Percentiles rank a stretch among this genome's conserved stretches.
These are phyloP conservation scores for Limulus polyphemus DNA, from an alignment of 2,888 invertebrate species.

Conservation along the genomic window DNA sequence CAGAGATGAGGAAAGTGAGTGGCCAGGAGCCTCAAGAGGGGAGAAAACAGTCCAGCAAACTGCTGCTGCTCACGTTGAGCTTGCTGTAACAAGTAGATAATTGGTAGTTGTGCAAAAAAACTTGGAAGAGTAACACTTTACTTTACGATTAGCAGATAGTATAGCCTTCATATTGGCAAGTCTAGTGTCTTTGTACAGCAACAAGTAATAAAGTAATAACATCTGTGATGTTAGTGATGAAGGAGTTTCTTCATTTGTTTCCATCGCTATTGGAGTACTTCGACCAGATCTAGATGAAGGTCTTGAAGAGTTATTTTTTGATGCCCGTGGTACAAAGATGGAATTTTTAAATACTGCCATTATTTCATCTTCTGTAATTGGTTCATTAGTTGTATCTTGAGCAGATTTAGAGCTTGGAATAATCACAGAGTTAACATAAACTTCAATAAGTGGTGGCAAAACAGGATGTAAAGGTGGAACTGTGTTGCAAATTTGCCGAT, in stretches of 20 bases:
- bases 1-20: slow-evolving; percentile 92
- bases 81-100: slow-evolving; percentile 71
- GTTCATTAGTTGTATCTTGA: slow-evolving; percentile 73
- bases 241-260: slow-evolving; percentile 35
- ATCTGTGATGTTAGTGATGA: slow-evolving; percentile 62
- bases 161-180: slow-evolving; percentile 42
- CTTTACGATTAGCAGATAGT: slow-evolving; percentile 31
- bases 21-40: slow-evolving; percentile 68
- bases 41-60: slow-evolving; percentile 77
- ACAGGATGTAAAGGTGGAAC: slow-evolving; percentile 85
- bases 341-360: slow-evolving; percentile 38
- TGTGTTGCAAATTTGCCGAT: slow-evolving; percentile 77
- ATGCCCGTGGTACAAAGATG: slow-evolving; percentile 26
- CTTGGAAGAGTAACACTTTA: slow-evolving; percentile 71
- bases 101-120: slow-evolving; percentile 81
- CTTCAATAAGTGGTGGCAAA: slow-evolving; percentile 81
- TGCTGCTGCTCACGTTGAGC: slow-evolving; percentile 83
- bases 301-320: not conserved
- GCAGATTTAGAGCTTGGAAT: slow-evolving; percentile 43
- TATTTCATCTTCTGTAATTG: slow-evolving; percentile 80
- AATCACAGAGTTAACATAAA: slow-evolving; percentile 83
- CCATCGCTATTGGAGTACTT: slow-evolving; percentile 10
- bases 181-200: slow-evolving; percentile 82
- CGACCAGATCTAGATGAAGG: slow-evolving; percentile 2
- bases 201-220: slow-evolving; percentile 74